Evolutionary conservation across 2,113 vertebrate species (phyloP).

Genomic region (Microcebus lehilahytsara): DNA sequence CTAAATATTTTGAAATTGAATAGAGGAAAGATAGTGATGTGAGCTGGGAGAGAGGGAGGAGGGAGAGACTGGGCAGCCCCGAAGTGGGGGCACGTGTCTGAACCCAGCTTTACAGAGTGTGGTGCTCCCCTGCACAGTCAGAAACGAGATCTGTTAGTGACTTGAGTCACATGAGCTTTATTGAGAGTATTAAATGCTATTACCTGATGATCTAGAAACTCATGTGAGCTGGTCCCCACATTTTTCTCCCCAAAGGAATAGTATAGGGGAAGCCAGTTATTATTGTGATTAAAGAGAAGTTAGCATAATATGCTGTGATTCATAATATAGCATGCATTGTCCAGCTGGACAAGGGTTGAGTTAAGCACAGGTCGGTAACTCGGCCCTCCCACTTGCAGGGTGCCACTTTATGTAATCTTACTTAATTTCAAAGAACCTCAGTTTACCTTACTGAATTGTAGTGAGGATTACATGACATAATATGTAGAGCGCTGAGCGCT

Average conservation of each 20-base stretch:
- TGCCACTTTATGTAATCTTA: background rate
- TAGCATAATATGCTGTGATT: background rate
- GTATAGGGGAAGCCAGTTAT: background rate
- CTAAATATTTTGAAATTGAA: background rate
- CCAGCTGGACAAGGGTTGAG: background rate
- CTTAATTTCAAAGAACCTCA: background rate
- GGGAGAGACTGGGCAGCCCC: background rate
- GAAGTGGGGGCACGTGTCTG: background rate
- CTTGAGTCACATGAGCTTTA: background rate
- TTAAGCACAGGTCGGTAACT: background rate
- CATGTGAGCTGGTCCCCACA: background rate
- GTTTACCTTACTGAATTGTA: background rate
- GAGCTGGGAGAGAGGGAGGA: background rate
- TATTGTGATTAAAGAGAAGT: background rate
- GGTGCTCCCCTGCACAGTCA: background rate
- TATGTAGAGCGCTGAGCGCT: background rate
- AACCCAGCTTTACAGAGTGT: background rate
- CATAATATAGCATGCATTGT: background rate
- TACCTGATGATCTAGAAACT: background rate
- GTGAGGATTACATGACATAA: background rate
- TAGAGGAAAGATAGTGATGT: background rate
- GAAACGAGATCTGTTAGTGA: background rate
- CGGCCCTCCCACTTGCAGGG: background rate
- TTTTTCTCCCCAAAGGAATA: background rate
- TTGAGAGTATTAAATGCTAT: background rate